Conservation (phyloP, 2,113 vertebrate genomes). For the Oriolus oriolus region DNA sequence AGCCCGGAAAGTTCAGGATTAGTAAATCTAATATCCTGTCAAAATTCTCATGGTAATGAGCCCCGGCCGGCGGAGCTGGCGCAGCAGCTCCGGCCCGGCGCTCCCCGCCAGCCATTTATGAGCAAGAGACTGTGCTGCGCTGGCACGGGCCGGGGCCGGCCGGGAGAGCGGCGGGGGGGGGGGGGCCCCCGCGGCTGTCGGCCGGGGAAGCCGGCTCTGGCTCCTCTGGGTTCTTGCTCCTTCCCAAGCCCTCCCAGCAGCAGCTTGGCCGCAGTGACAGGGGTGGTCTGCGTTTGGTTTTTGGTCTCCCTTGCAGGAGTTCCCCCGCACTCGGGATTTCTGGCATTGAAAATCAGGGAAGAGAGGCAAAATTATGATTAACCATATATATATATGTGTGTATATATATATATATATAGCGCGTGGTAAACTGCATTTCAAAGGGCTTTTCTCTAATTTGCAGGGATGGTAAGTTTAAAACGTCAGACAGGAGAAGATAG, state of each 20-base stretch:
- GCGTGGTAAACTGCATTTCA: background rate
- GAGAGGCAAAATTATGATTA: background rate
- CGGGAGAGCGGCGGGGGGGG: background rate
- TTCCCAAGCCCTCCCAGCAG: background rate
- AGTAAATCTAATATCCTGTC: slow-evolving; percentile 80
- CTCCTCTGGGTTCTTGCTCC: background rate
- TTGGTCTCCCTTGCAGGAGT: background rate
- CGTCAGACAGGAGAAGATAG: background rate
- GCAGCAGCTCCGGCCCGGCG: slow-evolving; percentile 3
- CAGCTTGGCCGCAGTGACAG: background rate
- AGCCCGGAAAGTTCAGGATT: slow-evolving; percentile 73
- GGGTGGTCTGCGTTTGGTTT: background rate
- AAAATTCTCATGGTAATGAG: slow-evolving; percentile 74
- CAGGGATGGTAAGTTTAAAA: background rate
- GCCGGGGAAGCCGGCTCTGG: background rate
- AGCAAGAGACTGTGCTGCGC: slow-evolving; percentile 9
- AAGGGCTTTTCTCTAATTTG: background rate
- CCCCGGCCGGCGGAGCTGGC: slow-evolving; percentile 3
- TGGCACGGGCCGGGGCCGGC: background rate
- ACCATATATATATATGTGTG: accelerated
- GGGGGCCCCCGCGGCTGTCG: background rate
- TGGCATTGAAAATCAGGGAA: background rate
- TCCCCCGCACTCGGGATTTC: background rate
- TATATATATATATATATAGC: accelerated
- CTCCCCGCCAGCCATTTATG: slow-evolving; percentile 5